phyloP scores from a whole-genome alignment of 2,113 vertebrate genomes.

The Dasyurus viverrinus region DNA sequence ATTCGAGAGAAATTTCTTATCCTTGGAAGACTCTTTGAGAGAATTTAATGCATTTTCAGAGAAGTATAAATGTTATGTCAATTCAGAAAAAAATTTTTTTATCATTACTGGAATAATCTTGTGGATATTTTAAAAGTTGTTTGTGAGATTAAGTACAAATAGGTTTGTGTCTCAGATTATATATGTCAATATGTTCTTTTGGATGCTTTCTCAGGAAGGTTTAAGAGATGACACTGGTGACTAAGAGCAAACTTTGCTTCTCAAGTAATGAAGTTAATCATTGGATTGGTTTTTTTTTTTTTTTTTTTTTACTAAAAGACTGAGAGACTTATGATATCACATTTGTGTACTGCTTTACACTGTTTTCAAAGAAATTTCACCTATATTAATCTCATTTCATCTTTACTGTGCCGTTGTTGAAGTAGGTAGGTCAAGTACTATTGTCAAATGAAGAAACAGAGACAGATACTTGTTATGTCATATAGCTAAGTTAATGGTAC shows the following conservation, averaged over 20 bases:
- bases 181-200: neutral
- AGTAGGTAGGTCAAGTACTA: neutral
- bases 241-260: neutral
- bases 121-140: neutral
- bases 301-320: neutral
- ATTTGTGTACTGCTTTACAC: neutral
- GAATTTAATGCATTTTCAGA: neutral
- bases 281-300: neutral
- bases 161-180: neutral
- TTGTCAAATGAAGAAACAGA: neutral
- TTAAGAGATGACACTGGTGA: neutral
- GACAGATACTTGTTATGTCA: neutral
- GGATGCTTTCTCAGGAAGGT: neutral
- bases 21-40: neutral
- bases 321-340: neutral
- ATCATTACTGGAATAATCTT: neutral
- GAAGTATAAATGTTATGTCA: neutral
- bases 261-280: neutral
- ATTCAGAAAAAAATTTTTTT: neutral
- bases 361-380: neutral
- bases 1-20: conserved; percentile 17
- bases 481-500: neutral
- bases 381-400: neutral
- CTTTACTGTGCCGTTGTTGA: neutral
- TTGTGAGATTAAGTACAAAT: neutral